Evolutionary conservation across 37 sponge, comb jelly and placozoan species (phyloP), one percentile per base, ranked within the genome.

Genomic region (Haliclona indistincta): DNA sequence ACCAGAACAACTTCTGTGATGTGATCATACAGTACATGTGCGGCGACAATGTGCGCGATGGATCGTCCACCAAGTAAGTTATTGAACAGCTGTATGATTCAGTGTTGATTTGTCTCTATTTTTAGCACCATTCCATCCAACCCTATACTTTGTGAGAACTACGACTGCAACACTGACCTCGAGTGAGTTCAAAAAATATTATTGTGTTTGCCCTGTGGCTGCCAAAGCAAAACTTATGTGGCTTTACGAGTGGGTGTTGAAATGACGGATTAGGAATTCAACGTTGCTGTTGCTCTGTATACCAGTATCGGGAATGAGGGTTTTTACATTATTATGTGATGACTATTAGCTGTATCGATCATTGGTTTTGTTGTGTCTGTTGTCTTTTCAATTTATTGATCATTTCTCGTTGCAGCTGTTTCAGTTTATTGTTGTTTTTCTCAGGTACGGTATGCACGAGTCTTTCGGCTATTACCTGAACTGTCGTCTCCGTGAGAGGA

Each of bases 1-100:
- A 95, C 63, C 86, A 80, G 40, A 95, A 99, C 86, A 88, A 87
- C 94, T 68, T 90, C 92, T 99, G 99, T 60, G 87, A 96, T 36
- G 55, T 93, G 10, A 84, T 96, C 52, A 17, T 95, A 40, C 99
- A 99, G 79, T 95, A 99, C 94, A 96, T 90, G 97, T 99, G 99
- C 34, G 92, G 54, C 7, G 88, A 85, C 54, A 33, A 53, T 10
- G 54, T 96, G 0, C 63, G 99, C 38, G 99, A 99, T 51, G 99
- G 99, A 35, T 63, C 94, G 20, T 85, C 91, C 23, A 94, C 98
- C n/a, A 88, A 54, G 90, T 87, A 38, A 78, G 82, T 39, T 11
- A 39, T 34, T 6, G 13, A 20, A 58, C n/a, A n/a, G n/a, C 23
- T 10, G 70, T 44, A 43, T 30, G 6, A 52, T 10, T 52, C 32